Base-by-base conservation (phyloP, 2,888 invertebrate species). In the Trypoxylon attenuatum region DNA sequence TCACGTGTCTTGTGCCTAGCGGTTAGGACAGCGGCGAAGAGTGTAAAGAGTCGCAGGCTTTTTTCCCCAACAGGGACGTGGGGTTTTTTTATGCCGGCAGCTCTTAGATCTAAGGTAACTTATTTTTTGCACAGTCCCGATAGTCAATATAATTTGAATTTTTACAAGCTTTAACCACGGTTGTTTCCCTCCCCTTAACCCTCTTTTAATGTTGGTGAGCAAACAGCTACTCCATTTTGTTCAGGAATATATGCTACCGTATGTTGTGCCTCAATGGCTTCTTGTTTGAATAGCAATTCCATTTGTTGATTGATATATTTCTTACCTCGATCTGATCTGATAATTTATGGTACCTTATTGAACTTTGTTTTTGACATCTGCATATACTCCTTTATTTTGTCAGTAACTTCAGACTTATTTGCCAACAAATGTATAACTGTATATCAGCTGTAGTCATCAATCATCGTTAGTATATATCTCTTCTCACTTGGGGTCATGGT, bases 401-500 rank as follows among this genome's bases (percentile, higher is more conserved):
- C 45, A 23, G 45, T 10, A 22, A n/a, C 45, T 45, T 25, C 25
- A 27, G 27, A 27, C 45, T 21, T 21, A 21, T 45, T 15, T 15
- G 22, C 8, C 15, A 45, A 23, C 22, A 18, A 10, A 15, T 21
- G 25, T 13, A 45, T 6, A 21, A 23, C 23, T 23, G 19, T 21
- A 21, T 45, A 21, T 10, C 45, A 23, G 45, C 25, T 21, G 25
- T 45, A 27, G 69, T 84, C 83, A 51, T 83, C 83, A 10, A 81
- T 80, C 3, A 84, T 65, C 0, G 77, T 81, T 1, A 82, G 3
- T 0, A 82, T 18, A 55, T 79, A 82, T 13, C 71, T 54, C 33
- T 75, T 76, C n/a, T 69, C 73, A 10, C 78, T 61, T 3, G 63
- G 63, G 1, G 80, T 77, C 2, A 22, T 15, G 0, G 69, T 76